Evolutionary conservation across 2,888 invertebrate genomes (phyloP).

Genomic region (Phragmatobia fuliginosa): DNA sequence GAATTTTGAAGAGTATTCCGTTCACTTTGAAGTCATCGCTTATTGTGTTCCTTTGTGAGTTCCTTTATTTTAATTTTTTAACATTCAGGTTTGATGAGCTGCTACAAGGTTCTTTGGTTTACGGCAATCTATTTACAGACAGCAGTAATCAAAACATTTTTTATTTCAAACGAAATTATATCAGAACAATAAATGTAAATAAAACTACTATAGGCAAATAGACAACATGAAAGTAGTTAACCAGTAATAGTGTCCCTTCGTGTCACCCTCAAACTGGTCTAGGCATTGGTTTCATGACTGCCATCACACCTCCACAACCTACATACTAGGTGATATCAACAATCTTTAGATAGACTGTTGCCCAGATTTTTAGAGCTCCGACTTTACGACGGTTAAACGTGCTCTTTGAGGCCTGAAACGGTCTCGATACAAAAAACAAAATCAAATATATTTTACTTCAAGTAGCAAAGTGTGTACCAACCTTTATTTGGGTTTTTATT

Average conservation of each 20-base stretch:
- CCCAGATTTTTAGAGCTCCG: too few species aligned
- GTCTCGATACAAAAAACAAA: too few species aligned
- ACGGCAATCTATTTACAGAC: neutral
- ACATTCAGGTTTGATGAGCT: neutral
- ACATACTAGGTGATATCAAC: too few species aligned
- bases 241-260: neutral
- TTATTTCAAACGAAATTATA: neutral
- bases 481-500: too few species aligned
- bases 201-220: constrained; percentile 19
- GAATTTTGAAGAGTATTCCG: neutral
- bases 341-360: too few species aligned
- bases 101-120: neutral
- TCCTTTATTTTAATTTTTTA: neutral
- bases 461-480: too few species aligned
- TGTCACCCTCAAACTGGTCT: too few species aligned
- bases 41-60: neutral
- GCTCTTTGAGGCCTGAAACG: too few species aligned
- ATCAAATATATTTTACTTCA: too few species aligned
- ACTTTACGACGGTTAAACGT: too few species aligned
- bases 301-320: too few species aligned
- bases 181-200: constrained; percentile 11
- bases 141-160: neutral
- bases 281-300: too few species aligned
- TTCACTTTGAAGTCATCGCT: neutral
- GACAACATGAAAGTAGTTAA: neutral